These are phyloP conservation scores for Beaufortia kweichowensis DNA, from an alignment of 2,113 vertebrate genomes.

Conservation along the genomic window DNA sequence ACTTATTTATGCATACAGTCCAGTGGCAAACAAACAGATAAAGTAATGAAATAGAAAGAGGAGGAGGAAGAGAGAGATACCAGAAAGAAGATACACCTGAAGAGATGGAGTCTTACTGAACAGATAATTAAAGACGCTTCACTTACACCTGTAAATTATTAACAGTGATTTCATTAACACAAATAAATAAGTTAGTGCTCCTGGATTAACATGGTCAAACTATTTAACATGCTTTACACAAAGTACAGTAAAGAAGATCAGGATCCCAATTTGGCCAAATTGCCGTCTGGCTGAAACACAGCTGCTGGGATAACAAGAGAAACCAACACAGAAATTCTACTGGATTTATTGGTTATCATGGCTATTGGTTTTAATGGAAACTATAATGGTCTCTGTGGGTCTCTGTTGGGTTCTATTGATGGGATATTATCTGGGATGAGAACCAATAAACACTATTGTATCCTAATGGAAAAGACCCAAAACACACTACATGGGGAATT, in stretches of 20 bases:
- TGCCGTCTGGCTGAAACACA: slow-evolving; percentile 3
- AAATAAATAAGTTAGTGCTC: slow-evolving; percentile 40
- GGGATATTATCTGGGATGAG: no score
- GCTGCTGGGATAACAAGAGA: no score
- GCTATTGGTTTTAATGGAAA: no score
- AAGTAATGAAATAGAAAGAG: neutral
- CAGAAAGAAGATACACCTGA: slow-evolving; percentile 38
- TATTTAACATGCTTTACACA: slow-evolving; percentile 44
- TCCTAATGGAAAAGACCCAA: no score
- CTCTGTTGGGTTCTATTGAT: no score
- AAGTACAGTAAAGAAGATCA: slow-evolving; percentile 23
- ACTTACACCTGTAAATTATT: slow-evolving; percentile 52
- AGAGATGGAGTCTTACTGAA: slow-evolving; percentile 34
- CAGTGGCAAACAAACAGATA: neutral
- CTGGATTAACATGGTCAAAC: slow-evolving; percentile 49
- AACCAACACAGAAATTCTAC: no score
- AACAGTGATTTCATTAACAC: slow-evolving; percentile 44
- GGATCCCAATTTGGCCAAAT: slow-evolving; percentile 24
- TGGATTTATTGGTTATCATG: no score
- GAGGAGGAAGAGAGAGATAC: neutral
- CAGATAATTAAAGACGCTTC: slow-evolving; percentile 53
- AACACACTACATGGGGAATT: no score
- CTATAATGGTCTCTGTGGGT: no score
- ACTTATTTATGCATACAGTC: no score
- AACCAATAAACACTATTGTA: no score